These are phyloP conservation scores for Zonitis immaculata DNA, from an alignment of 2,888 invertebrate species.

Conservation along the genomic window DNA sequence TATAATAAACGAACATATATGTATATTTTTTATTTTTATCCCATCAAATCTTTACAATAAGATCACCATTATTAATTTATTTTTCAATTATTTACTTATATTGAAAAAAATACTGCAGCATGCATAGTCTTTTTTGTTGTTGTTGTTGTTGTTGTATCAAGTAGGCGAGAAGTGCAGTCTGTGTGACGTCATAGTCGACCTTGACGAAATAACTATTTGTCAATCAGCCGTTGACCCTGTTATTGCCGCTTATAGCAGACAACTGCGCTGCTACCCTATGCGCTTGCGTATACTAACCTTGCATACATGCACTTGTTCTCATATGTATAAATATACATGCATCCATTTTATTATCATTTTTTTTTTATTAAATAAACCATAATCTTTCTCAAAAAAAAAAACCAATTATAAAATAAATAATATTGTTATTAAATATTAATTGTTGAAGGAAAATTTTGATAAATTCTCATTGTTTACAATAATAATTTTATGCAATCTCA, in stretches of 20 bases:
- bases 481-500: too few relatives aligned
- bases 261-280: slow-evolving; percentile 22
- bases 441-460: slow-evolving; percentile 1
- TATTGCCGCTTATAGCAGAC: slow-evolving; percentile 37
- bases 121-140: slow-evolving; percentile 12
- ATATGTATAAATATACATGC: slow-evolving; percentile 21
- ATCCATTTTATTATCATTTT: slow-evolving; percentile 4
- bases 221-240: slow-evolving; percentile 48
- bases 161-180: slow-evolving; percentile 26
- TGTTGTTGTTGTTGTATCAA: too few relatives aligned
- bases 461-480: too few relatives aligned
- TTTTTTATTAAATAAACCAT: not conserved
- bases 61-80: not conserved
- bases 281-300: slow-evolving; percentile 28
- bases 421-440: not conserved
- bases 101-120: not conserved
- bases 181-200: slow-evolving; percentile 43
- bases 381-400: not conserved
- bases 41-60: not conserved
- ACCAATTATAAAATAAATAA: not conserved
- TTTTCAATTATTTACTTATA: not conserved
- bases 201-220: slow-evolving; percentile 47
- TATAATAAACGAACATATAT: too few relatives aligned
- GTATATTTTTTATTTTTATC: not conserved
- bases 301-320: slow-evolving; percentile 27